phyloP scores from a whole-genome alignment of 2,888 invertebrate genomes.

The Troglohyphantes excavatus region DNA sequence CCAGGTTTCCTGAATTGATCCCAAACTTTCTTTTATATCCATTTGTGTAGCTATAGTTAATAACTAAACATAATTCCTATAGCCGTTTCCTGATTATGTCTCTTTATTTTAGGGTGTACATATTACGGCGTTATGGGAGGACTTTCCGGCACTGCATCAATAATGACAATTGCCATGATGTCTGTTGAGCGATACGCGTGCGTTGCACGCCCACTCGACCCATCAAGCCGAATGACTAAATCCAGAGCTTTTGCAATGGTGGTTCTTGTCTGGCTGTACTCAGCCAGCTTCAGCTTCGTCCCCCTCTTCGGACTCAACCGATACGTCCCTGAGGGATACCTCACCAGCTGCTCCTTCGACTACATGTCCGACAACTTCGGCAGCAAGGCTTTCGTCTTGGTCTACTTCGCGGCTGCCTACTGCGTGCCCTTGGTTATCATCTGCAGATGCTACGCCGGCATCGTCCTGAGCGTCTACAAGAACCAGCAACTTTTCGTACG shows the following conservation, averaged over 20 bases:
- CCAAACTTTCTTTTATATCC: too few species aligned
- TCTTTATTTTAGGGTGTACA: conserved; percentile 86
- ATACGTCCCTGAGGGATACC: conserved; percentile 92
- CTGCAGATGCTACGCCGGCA: conserved; percentile 88
- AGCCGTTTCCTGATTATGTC: too few species aligned
- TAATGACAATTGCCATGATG: conserved; percentile 90
- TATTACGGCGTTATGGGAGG: conserved; percentile 92
- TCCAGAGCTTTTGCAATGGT: conserved; percentile 85
- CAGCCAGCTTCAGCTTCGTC: conserved; percentile 86
- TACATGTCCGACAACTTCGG: conserved; percentile 87
- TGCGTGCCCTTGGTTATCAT: conserved; percentile 88
- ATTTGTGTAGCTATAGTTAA: too few species aligned
- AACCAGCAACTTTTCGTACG: conserved; percentile 72
- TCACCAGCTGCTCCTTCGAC: conserved; percentile 93
- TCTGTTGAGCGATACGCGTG: conserved; percentile 92
- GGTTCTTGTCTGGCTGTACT: conserved; percentile 87
- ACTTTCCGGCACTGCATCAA: conserved; percentile 90
- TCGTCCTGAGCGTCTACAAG: conserved; percentile 83
- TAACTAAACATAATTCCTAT: too few species aligned
- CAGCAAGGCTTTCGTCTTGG: conserved; percentile 88
- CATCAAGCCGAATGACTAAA: conserved; percentile 85
- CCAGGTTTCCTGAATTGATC: too few species aligned
- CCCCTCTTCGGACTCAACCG: conserved; percentile 89
- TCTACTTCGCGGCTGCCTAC: conserved; percentile 88
- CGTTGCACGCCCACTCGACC: conserved; percentile 90